phyloP scores from a whole-genome alignment of 2,113 vertebrate species.

The Egretta garzetta region DNA sequence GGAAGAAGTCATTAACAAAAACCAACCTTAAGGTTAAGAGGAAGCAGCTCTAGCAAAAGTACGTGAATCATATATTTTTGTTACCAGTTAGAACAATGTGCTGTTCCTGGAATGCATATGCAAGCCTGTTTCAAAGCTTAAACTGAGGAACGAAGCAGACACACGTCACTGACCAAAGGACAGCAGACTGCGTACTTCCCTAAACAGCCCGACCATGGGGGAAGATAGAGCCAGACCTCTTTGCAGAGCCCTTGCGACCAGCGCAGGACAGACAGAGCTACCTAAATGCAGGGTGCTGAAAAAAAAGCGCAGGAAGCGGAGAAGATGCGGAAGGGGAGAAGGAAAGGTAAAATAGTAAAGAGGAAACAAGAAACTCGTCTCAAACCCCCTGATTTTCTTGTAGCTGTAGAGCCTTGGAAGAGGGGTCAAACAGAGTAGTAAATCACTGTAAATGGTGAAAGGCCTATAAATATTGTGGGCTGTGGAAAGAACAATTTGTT shows the following conservation, averaged over 20 bases:
- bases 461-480: not conserved
- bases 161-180: not conserved
- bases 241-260: not conserved
- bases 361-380: not conserved
- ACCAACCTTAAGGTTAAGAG: conserved; percentile 8
- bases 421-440: not conserved
- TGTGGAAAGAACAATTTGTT: conserved; percentile 19
- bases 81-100: conserved; percentile 9
- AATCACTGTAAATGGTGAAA: conserved; percentile 37
- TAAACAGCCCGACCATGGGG: not conserved
- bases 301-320: not conserved
- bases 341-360: not conserved
- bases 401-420: not conserved
- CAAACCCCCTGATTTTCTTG: not conserved
- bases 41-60: conserved; percentile 18
- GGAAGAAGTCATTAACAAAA: conserved; percentile 22
- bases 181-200: not conserved
- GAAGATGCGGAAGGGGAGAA: not conserved
- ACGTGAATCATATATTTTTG: not conserved
- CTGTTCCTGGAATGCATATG: not conserved
- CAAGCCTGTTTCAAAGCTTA: not conserved
- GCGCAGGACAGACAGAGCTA: not conserved
- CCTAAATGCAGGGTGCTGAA: not conserved
- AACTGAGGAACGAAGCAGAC: not conserved
- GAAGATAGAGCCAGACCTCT: not conserved